Evolutionary conservation across 2,113 vertebrate genomes (phyloP).

Genomic region (Terrapene triunguis): DNA sequence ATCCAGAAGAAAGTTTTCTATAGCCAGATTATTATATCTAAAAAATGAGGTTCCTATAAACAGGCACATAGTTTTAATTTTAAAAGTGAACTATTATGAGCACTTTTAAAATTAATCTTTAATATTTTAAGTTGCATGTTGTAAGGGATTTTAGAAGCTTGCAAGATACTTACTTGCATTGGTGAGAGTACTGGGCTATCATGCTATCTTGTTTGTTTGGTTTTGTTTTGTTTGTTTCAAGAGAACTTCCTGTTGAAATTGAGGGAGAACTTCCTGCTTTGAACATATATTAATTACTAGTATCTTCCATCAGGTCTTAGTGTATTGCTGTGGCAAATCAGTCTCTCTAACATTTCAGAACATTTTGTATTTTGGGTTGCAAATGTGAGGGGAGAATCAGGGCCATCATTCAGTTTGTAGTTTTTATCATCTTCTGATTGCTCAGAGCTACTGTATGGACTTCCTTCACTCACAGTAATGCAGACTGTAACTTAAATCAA

Average conservation of each 20-base stretch:
- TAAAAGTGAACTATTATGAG: neutral
- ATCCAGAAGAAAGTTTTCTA: neutral
- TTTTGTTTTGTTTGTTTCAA: neutral
- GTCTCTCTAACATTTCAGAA: neutral
- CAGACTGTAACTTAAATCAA: neutral
- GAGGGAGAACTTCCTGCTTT: neutral
- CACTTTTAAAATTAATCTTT: neutral
- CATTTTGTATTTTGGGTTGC: neutral
- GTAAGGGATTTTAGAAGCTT: neutral
- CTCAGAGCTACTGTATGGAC: neutral
- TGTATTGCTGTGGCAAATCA: neutral
- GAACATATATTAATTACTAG: neutral
- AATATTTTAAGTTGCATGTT: neutral
- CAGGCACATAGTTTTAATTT: neutral
- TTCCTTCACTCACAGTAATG: neutral
- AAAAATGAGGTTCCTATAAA: neutral
- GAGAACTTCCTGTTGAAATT: neutral
- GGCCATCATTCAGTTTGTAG: neutral
- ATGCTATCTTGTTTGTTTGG: neutral
- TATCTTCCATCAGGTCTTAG: neutral
- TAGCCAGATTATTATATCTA: neutral
- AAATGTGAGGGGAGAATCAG: neutral
- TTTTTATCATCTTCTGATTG: neutral
- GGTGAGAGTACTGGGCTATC: neutral
- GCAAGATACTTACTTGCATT: neutral